Evolutionary conservation across 2,888 invertebrate genomes (phyloP), one percentile per base, ranked within the genome.

Genomic region (Drosophila algonquin): DNA sequence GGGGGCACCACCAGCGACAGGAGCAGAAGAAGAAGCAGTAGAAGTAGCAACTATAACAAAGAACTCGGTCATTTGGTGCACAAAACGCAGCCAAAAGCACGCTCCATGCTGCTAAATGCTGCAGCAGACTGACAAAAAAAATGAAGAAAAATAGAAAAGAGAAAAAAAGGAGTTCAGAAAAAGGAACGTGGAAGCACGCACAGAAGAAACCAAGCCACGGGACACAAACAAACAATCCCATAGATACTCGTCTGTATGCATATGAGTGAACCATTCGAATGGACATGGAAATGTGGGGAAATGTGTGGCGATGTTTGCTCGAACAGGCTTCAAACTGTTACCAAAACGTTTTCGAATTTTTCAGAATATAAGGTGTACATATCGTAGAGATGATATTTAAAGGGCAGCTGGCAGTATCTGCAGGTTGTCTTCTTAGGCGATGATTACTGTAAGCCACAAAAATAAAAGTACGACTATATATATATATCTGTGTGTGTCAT

Each of bases 51-150:
- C 64, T 67, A 58, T 67, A 78, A 73, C 73, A 74, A 70, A 76
- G 73, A 83, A 80, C 87, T 80, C 84, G 87, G 83, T 84, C 83
- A 84, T 78, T 76, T 80, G 77, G 73, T 73, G 55, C 70, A 48
- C 82, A 76, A 73, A 81, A 73, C 74, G 79, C 75, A 70, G 77
- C 47, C 73, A 51, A 63, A 67, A 71, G 64, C 65, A 73, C 75
- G 71, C 79, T 58, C 76, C 74, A 68, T 63, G 75, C 77, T 76
- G 68, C 73, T 81, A 81, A 83, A 81, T 83, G 76, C 64, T 60
- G 47, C 40, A 56, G 54, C 52, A 62, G 27, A 63, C 40, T 48
- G 30, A 46, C 35, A 46, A 56, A 57, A 53, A 52, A 3, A 59
- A 21, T 21, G 21, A 21, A 24, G 24, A 65, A 54, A 60, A 55